phyloP scores from a whole-genome alignment of 2,888 invertebrate species.

The Noctuana brunneofusca region DNA sequence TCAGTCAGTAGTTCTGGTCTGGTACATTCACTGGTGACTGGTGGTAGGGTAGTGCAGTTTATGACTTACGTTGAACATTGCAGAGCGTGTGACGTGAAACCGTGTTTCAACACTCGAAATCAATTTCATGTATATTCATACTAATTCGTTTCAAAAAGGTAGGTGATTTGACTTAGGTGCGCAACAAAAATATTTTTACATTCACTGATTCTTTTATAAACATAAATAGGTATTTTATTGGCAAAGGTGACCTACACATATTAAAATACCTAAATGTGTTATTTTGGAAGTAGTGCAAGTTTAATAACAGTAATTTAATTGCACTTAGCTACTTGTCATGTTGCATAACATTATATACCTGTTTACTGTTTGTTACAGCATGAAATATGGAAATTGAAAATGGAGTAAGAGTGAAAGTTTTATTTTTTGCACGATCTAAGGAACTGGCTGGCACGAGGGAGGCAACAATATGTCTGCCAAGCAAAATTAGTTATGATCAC shows the following conservation, averaged over 20 bases:
- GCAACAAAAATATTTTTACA: too few species aligned
- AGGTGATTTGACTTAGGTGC: neutral
- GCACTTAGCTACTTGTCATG: neutral
- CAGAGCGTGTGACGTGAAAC: neutral
- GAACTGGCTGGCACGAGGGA: conserved; percentile 88
- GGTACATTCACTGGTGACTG: too few species aligned
- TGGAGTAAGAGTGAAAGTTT: conserved; percentile 84
- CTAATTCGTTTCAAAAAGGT: neutral
- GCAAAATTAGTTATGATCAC: conserved; percentile 78
- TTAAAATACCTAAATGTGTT: neutral
- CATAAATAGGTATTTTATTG: too few species aligned
- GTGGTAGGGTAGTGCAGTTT: neutral
- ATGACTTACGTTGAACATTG: neutral
- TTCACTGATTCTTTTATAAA: too few species aligned
- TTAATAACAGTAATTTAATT: too few species aligned
- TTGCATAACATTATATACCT: neutral
- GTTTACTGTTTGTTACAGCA: conserved; percentile 47
- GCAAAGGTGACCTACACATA: too few species aligned
- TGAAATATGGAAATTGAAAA: conserved; percentile 75
- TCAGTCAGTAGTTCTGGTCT: too few species aligned
- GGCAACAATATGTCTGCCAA: conserved; percentile 76
- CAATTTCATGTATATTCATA: neutral
- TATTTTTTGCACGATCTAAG: conserved; percentile 95
- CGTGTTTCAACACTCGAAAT: neutral
- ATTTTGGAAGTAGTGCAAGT: too few species aligned